A percentile compares a stretch with the other conserved stretches of the same genome.
Conservation (phyloP, 2,797 vertebrate genomes). For the Coilia nasus region DNA sequence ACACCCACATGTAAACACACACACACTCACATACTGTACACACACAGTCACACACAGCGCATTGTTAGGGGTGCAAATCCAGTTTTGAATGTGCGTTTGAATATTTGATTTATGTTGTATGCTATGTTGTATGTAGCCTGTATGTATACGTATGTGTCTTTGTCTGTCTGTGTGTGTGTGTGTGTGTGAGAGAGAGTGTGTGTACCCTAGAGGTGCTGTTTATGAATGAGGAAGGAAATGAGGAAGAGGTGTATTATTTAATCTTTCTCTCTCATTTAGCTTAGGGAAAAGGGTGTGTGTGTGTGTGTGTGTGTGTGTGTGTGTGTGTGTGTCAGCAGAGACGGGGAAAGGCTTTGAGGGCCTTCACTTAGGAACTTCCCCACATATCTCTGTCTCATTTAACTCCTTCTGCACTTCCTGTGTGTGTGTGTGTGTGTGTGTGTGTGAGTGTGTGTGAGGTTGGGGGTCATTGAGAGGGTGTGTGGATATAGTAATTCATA, state of each 20-base stretch:
- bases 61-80: too few species aligned
- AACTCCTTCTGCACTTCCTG: background rate
- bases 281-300: background rate
- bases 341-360: background rate
- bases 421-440: slow-evolving; percentile 12
- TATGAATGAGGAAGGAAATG: background rate
- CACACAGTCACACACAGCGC: background rate
- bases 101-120: background rate
- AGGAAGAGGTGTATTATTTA: slow-evolving; percentile 9
- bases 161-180: background rate
- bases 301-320: background rate
- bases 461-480: background rate
- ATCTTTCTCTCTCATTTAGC: background rate
- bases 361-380: slow-evolving; percentile 13
- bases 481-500: background rate
- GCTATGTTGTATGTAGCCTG: background rate
- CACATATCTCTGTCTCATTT: background rate
- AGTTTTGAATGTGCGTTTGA: too few species aligned
- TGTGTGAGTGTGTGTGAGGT: background rate
- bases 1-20: too few species aligned
- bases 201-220: background rate
- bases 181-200: background rate
- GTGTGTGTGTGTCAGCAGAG: background rate
- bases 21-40: background rate
- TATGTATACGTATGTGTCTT: background rate